A percentile compares a stretch with the other conserved stretches of the same genome.
phyloP scores from a whole-genome alignment of 2,888 invertebrate genomes.

The Drosophila melanosoma region DNA sequence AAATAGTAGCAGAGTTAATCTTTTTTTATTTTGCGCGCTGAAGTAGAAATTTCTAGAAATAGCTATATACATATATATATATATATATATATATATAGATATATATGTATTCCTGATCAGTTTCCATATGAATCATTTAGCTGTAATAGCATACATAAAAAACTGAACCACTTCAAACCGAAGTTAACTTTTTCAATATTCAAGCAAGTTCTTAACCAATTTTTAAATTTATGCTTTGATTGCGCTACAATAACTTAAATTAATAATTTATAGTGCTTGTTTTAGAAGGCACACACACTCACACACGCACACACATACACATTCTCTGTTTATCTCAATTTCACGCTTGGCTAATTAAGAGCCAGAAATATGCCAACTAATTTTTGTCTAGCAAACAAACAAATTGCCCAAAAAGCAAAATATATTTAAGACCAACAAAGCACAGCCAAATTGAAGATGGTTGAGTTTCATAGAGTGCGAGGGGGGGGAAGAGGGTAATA shows the following conservation, averaged over 20 bases:
- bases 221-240: not conserved
- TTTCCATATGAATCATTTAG: not conserved
- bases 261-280: constrained; percentile 21
- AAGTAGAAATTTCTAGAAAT: not conserved
- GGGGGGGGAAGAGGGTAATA: constrained; percentile 46
- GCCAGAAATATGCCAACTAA: constrained; percentile 76
- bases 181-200: not conserved
- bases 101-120: not conserved
- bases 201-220: not conserved
- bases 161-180: not conserved
- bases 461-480: too few species aligned
- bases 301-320: not conserved
- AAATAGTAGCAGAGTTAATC: not conserved
- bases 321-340: constrained; percentile 55
- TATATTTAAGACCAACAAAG: constrained; percentile 32
- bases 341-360: constrained; percentile 80
- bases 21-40: not conserved
- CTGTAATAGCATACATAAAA: not conserved
- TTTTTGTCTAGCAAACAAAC: constrained; percentile 65
- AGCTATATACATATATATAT: not conserved
- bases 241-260: not conserved
- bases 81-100: not conserved
- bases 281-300: constrained; percentile 1
- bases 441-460: not conserved
- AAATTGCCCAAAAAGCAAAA: constrained; percentile 66